Conservation (phyloP, 2,113 vertebrate genomes). For the Caranx melampygus region DNA sequence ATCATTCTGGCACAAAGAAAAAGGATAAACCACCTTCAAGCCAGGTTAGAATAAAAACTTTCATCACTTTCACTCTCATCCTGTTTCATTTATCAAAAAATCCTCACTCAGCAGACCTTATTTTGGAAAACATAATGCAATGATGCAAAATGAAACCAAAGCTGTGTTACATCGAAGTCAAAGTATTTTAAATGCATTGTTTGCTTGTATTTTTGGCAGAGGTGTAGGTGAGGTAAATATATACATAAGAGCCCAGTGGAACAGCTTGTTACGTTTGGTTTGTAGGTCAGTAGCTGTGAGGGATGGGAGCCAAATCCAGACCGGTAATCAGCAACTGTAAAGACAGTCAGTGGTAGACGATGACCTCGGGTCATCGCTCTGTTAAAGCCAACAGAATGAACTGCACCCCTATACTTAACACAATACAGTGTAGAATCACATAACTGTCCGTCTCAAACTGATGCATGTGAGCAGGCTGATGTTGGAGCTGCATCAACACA, state of each 20-base stretch:
- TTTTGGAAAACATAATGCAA: neutral
- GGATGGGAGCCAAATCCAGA: conserved; percentile 34
- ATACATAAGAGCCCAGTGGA: neutral
- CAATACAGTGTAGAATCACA: neutral
- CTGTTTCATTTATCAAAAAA: neutral
- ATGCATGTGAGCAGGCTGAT: neutral
- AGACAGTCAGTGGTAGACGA: conserved; percentile 2
- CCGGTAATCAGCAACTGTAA: conserved; percentile 11
- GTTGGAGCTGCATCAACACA: neutral
- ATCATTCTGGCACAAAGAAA: conserved; percentile 68
- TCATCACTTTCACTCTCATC: neutral
- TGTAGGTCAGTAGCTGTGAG: conserved; percentile 34
- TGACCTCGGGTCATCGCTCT: neutral
- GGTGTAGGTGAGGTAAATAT: neutral
- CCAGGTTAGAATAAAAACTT: conserved; percentile 54
- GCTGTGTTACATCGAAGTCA: neutral
- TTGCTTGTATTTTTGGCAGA: too few species aligned
- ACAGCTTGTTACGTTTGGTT: conserved; percentile 2
- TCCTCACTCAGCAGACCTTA: neutral
- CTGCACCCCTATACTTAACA: neutral
- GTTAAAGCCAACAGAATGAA: neutral
- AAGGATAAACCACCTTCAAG: conserved; percentile 62
- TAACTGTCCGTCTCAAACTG: neutral
- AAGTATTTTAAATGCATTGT: neutral
- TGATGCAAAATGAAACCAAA: neutral